phyloP scores from a whole-genome alignment of 2,113 vertebrate species.

The Alligator sinensis region DNA sequence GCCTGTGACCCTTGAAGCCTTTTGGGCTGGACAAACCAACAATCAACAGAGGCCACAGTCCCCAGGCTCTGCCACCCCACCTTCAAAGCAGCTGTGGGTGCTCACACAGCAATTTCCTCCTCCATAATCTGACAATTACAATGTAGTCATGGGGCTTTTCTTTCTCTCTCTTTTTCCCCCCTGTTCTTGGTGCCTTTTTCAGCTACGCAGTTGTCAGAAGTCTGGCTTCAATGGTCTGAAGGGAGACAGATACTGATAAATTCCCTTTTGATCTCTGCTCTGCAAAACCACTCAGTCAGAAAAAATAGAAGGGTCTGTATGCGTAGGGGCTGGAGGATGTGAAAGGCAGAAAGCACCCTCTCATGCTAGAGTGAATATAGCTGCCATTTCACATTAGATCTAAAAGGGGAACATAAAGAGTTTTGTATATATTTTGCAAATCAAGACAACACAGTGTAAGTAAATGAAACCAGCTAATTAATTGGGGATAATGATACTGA shows the following conservation, averaged over 20 bases:
- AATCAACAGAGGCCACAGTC: neutral
- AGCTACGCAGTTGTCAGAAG: conserved; percentile 73
- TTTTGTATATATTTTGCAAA: conserved; percentile 64
- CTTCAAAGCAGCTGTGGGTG: conserved; percentile 62
- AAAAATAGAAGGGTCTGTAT: conserved; percentile 57
- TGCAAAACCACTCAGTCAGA: conserved; percentile 65
- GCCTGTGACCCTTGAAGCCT: conserved; percentile 34
- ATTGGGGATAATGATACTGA: conserved; percentile 69
- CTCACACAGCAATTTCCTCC: conserved; percentile 61
- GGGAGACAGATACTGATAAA: conserved; percentile 83
- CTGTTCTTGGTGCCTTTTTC: conserved; percentile 53
- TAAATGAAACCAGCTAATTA: conserved; percentile 76
- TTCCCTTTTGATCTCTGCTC: conserved; percentile 82
- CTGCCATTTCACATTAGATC: conserved; percentile 53
- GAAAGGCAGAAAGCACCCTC: conserved; percentile 54
- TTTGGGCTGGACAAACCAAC: neutral
- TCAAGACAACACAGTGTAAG: conserved; percentile 63
- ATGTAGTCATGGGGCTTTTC: neutral
- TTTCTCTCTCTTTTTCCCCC: conserved; percentile 19
- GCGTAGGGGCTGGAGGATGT: conserved; percentile 38
- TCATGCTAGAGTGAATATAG: conserved; percentile 16
- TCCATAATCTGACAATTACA: conserved; percentile 50
- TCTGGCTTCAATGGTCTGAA: conserved; percentile 74
- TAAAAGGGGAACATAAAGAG: conserved; percentile 65
- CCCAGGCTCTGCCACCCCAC: neutral